Evolutionary conservation across 2,888 invertebrate genomes (phyloP), one percentile per base, ranked within the genome.

Genomic region (Hypolimnas misippus): DNA sequence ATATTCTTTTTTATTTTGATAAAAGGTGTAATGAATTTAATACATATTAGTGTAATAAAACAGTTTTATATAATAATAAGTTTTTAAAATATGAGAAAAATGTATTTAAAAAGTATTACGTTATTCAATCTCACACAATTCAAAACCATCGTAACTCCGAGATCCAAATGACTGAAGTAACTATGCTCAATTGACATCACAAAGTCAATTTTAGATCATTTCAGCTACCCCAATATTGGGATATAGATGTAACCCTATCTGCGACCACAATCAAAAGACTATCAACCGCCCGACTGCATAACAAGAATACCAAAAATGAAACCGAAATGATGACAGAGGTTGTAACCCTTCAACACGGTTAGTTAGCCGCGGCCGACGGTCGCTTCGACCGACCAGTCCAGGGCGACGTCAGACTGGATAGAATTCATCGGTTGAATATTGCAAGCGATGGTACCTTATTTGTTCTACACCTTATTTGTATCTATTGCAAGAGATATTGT

Each of bases 301-400:
- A 81, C 76, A 80, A 83, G 82, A 86, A 87, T 86, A 80, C 75
- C 78, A 82, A 78, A 83, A 84, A 85, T 83, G 84, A 79, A 77
- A 82, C 77, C 60, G 59, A 73, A 76, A 79, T 81, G 86, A 87
- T 86, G 81, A 84, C 81, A 86, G 82, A 76, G 82, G 67, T 67
- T 54, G 71, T 75, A 88, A 86, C 89, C 89, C 89, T 88, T 88
- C 78, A 52, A 69, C 77, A 87, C 84, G 89, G 90, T 89, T 89
- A 87, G 90, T 90, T 89, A 89, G 71, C 64, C 17, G 44, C 44
- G 21, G n/a, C 49, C 59, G 54, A 16, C 59, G 63, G 65, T 49
- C 65, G 58, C 38, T 57, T 51, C 57, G 52, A 57, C 57, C 59
- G 35, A 46, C 54, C 58, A 63, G 65, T 68, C 31, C 29, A 31